phyloP scores from a whole-genome alignment of 2,113 vertebrate genomes.

The Cyrtonyx montezumae region DNA sequence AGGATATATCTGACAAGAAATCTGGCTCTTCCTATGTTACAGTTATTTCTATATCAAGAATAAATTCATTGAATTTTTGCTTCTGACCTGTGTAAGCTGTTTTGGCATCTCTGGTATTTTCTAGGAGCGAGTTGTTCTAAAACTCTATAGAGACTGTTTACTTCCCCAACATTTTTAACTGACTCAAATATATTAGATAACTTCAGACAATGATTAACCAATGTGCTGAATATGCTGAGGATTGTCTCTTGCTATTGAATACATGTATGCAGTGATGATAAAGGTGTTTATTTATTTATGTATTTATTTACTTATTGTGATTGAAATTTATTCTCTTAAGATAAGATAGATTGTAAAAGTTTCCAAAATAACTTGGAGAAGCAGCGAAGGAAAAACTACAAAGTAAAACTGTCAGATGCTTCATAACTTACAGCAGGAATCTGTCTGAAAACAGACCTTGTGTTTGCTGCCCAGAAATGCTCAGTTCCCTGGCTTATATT shows the following conservation, averaged over 20 bases:
- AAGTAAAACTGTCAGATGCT: constrained; percentile 11
- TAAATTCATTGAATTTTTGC: neutral
- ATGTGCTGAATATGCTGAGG: neutral
- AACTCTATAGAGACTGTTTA: neutral
- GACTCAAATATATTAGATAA: neutral
- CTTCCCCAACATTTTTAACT: neutral
- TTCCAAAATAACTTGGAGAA: constrained; percentile 32
- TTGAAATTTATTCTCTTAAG: neutral
- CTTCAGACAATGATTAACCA: neutral
- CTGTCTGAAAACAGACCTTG: neutral
- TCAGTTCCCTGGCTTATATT: neutral
- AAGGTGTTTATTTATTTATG: neutral
- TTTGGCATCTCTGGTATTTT: constrained; percentile 36
- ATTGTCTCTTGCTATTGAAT: neutral
- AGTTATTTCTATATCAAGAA: neutral
- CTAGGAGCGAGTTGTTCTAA: constrained; percentile 11
- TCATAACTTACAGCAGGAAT: neutral
- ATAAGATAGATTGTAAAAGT: neutral
- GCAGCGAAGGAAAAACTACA: neutral
- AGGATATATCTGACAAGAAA: neutral
- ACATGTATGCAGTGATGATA: neutral
- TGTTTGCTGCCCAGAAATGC: neutral
- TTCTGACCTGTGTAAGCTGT: constrained; percentile 12
- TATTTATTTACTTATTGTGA: neutral
- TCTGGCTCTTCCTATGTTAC: neutral